Evolutionary conservation across 2,797 vertebrate species (phyloP).

Genomic region (Pseudopleuronectes americanus): DNA sequence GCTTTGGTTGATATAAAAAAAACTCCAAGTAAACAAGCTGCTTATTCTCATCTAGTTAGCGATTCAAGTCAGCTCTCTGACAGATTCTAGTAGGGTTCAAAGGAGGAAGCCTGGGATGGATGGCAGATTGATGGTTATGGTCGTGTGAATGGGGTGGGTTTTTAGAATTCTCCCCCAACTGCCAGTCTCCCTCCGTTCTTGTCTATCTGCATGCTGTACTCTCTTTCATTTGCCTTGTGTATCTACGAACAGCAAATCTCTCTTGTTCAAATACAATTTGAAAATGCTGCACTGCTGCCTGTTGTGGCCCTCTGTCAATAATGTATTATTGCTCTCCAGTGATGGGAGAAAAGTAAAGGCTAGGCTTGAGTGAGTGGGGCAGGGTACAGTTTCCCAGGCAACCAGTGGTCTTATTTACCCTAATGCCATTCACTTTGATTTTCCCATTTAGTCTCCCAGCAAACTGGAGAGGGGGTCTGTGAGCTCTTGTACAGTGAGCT

Average conservation of each 20-base stretch:
- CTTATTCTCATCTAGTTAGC: conserved; percentile 64
- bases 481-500: conserved; percentile 63
- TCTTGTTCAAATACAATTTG: conserved; percentile 84
- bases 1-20: conserved; percentile 9
- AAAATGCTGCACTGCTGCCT: conserved; percentile 84
- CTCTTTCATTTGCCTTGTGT: conserved; percentile 58
- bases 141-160: conserved; percentile 60
- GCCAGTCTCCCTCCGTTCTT: conserved; percentile 37
- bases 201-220: conserved; percentile 49
- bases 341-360: conserved; percentile 87
- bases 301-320: conserved; percentile 86
- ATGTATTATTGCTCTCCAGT: conserved; percentile 85
- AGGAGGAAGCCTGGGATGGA: conserved; percentile 62
- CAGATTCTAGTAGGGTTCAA: conserved; percentile 65
- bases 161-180: conserved; percentile 59
- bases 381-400: conserved; percentile 86
- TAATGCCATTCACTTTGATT: conserved; percentile 90
- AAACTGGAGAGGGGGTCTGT: conserved; percentile 64
- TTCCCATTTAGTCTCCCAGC: conserved; percentile 83
- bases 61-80: conserved; percentile 67
- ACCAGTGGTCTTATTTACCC: conserved; percentile 87
- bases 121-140: conserved; percentile 78
- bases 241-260: conserved; percentile 73
- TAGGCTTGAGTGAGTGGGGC: conserved; percentile 82
- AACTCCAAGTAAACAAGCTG: conserved; percentile 41